Conservation (phyloP, 2,797 vertebrate species). For the Coreius guichenoti region DNA sequence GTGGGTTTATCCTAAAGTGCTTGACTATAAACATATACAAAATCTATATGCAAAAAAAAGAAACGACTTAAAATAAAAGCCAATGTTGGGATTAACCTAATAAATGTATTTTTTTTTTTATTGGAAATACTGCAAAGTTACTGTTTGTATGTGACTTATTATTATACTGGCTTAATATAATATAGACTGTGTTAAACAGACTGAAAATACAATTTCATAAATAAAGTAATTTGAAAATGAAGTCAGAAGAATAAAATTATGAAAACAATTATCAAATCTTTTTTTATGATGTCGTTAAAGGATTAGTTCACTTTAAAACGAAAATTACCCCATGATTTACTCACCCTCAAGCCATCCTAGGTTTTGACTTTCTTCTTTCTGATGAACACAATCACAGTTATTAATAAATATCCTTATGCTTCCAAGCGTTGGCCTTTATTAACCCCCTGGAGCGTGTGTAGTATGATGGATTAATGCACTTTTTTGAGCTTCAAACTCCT, state of each 20-base stretch:
- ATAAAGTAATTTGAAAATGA: not conserved
- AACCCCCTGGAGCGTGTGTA: too few species aligned
- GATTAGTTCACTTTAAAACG: too few species aligned
- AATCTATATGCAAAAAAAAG: not conserved
- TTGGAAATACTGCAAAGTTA: not conserved
- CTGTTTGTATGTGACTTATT: not conserved
- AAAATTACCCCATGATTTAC: too few species aligned
- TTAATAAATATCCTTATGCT: too few species aligned
- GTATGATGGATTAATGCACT: too few species aligned
- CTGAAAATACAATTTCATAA: not conserved
- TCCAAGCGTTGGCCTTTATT: too few species aligned
- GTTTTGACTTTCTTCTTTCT: too few species aligned
- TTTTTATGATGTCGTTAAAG: not conserved
- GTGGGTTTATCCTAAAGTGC: not conserved
- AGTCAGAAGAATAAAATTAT: not conserved
- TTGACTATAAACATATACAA: not conserved
- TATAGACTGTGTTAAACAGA: not conserved
- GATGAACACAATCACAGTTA: too few species aligned
- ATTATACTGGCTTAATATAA: not conserved
- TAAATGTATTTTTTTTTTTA: too few species aligned
- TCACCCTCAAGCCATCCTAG: too few species aligned
- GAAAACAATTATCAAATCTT: not conserved
- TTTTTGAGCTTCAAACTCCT: too few species aligned
- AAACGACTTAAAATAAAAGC: too few species aligned
- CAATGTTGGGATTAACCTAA: not conserved